Evolutionary conservation across 2,888 invertebrate species (phyloP).

Genomic region (Neria commutata): DNA sequence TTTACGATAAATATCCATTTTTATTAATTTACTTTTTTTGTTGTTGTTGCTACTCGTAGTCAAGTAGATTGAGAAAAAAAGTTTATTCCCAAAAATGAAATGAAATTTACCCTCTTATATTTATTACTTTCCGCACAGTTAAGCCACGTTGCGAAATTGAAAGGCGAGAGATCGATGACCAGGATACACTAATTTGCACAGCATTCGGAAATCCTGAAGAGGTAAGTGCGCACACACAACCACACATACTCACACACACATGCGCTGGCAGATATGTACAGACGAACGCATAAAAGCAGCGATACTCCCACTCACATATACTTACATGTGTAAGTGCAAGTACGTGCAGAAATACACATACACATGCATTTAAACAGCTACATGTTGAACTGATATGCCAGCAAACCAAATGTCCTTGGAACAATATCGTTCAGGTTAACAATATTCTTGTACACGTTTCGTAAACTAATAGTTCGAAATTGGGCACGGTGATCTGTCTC

Average conservation of each 20-base stretch:
- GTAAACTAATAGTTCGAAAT: too few relatives aligned
- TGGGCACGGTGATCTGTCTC: too few relatives aligned
- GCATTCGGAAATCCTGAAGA: conserved; percentile 78
- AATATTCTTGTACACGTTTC: too few relatives aligned
- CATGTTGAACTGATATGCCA: too few relatives aligned
- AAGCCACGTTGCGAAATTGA: conserved; percentile 84
- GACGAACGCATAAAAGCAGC: background rate
- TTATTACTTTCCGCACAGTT: conserved; percentile 65
- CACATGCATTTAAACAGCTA: too few relatives aligned
- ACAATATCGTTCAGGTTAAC: too few relatives aligned
- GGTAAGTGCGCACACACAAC: conserved; percentile 44
- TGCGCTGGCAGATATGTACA: background rate
- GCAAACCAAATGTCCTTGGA: too few relatives aligned
- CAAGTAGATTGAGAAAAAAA: too few relatives aligned
- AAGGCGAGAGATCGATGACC: conserved; percentile 73
- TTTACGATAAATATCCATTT: background rate
- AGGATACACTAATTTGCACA: conserved; percentile 79
- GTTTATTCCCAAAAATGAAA: too few relatives aligned
- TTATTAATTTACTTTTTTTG: background rate
- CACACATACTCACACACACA: conserved; percentile 10
- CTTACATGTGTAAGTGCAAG: background rate
- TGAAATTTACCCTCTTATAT: conserved; percentile 18
- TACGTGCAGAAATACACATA: background rate
- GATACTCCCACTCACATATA: conserved; percentile 11
- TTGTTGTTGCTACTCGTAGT: too few relatives aligned